phyloP scores from a whole-genome alignment of 2,888 invertebrate species.

The Orchestes rusci region DNA sequence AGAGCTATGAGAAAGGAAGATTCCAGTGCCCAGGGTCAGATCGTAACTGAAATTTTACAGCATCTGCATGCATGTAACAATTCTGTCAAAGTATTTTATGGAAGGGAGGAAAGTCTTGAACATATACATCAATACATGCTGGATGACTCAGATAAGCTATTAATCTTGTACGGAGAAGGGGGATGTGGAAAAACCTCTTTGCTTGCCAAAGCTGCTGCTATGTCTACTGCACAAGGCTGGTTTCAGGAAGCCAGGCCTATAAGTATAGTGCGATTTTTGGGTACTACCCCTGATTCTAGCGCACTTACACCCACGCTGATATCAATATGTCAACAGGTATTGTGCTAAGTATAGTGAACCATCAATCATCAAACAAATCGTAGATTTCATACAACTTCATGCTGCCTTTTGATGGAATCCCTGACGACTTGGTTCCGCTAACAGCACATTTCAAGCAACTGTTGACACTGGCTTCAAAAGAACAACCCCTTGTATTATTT shows the following conservation, averaged over 20 bases:
- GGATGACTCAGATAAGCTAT: constrained; percentile 76
- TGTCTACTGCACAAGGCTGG: constrained; percentile 64
- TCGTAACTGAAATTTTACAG: constrained; percentile 88
- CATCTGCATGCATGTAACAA: constrained; percentile 94
- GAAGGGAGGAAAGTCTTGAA: constrained; percentile 77
- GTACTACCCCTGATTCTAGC: constrained; percentile 95
- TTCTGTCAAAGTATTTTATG: constrained; percentile 89
- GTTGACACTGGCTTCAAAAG: constrained; percentile 69
- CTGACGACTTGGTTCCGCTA: constrained; percentile 91
- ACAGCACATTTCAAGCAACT: constrained; percentile 95
- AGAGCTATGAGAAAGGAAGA: constrained; percentile 94
- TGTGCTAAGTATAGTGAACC: constrained; percentile 26
- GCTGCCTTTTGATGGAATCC: constrained; percentile 86
- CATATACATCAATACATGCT: constrained; percentile 77
- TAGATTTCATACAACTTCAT: constrained; percentile 89
- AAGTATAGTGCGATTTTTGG: constrained; percentile 85
- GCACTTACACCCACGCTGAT: constrained; percentile 90
- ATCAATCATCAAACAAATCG: constrained; percentile 6
- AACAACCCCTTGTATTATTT: constrained; percentile 84
- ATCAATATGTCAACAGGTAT: constrained; percentile 93
- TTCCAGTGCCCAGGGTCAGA: constrained; percentile 87
- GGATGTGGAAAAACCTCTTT: constrained; percentile 98
- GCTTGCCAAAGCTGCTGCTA: constrained; percentile 83
- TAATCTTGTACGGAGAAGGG: constrained; percentile 90
- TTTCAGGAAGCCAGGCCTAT: constrained; percentile 70